These are phyloP conservation scores for Ochlodes sylvanus DNA, from an alignment of 2,888 invertebrate species.

Conservation along the genomic window DNA sequence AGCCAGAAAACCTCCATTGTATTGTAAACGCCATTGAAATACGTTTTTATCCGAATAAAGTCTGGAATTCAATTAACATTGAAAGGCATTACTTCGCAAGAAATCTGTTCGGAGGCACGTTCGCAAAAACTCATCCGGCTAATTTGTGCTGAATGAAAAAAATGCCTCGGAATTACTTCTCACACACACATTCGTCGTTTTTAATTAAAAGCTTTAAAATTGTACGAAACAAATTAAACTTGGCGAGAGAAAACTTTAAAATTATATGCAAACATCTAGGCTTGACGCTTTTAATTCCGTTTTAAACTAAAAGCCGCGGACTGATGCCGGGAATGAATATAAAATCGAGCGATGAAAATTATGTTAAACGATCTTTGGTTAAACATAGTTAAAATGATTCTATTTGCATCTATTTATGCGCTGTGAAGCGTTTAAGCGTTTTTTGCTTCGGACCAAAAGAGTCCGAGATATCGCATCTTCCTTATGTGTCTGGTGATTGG, in stretches of 20 bases:
- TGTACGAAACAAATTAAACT: constrained; percentile 33
- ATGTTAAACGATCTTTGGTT: constrained; percentile 32
- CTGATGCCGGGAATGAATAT: constrained; percentile 31
- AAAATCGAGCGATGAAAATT: constrained; percentile 35
- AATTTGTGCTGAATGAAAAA: constrained; percentile 28
- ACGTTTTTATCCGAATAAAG: constrained; percentile 13
- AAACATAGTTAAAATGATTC: constrained; percentile 19
- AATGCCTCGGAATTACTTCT: constrained; percentile 15
- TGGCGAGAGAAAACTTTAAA: constrained; percentile 31
- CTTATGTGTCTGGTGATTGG: not conserved
- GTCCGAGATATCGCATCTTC: not conserved
- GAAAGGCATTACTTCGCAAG: constrained; percentile 11
- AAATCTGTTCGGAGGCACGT: constrained; percentile 12
- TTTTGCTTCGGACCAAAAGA: not conserved
- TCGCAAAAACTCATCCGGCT: constrained; percentile 16
- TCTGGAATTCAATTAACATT: constrained; percentile 7
- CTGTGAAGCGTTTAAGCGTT: not conserved
- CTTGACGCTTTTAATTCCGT: constrained; percentile 34
- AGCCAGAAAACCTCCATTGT: constrained; percentile 12
- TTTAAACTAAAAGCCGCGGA: constrained; percentile 31
- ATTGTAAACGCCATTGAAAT: constrained; percentile 2
- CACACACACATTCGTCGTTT: constrained; percentile 21
- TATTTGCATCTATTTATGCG: constrained; percentile 26
- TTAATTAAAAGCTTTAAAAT: constrained; percentile 36
- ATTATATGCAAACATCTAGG: constrained; percentile 38